These are phyloP conservation scores for Lophura nycthemera DNA, from an alignment of 2,113 vertebrate species.

Conservation along the genomic window DNA sequence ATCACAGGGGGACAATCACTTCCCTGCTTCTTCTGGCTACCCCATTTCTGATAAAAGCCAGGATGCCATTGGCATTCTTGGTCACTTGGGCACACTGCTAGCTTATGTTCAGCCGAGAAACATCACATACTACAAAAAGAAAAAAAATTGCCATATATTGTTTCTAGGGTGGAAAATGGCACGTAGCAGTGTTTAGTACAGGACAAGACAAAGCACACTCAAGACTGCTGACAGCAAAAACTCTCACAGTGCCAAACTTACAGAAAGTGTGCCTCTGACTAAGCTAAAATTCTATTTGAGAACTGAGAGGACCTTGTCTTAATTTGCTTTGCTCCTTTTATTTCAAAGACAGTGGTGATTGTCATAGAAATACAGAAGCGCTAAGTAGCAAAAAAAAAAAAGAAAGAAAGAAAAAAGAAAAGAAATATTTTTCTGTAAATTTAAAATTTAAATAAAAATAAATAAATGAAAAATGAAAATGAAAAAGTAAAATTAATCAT, in stretches of 20 bases:
- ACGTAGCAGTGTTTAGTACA: background rate
- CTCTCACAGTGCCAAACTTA: background rate
- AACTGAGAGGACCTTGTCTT: background rate
- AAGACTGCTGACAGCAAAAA: background rate
- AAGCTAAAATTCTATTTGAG: background rate
- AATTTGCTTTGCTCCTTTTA: background rate
- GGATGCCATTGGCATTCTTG: too few relatives aligned
- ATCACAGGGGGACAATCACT: too few relatives aligned
- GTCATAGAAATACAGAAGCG: background rate
- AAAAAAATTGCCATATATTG: background rate
- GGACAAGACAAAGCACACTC: background rate
- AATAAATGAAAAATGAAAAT: too few relatives aligned
- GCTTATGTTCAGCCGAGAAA: too few relatives aligned
- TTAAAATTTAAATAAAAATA: too few relatives aligned
- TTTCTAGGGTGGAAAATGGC: background rate
- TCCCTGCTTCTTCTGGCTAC: too few relatives aligned
- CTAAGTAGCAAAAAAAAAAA: background rate
- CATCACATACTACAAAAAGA: background rate
- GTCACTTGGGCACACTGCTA: too few relatives aligned
- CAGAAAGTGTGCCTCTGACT: background rate
- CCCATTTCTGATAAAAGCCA: too few relatives aligned
- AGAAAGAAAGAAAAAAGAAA: too few relatives aligned
- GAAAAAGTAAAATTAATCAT: background rate
- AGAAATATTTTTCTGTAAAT: background rate
- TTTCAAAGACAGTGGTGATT: constrained; percentile 5